A percentile compares a stretch with the other conserved stretches of the same genome.
Evolutionary conservation across 2,888 invertebrate species (phyloP).

Genomic region (Craniophora ligustri): DNA sequence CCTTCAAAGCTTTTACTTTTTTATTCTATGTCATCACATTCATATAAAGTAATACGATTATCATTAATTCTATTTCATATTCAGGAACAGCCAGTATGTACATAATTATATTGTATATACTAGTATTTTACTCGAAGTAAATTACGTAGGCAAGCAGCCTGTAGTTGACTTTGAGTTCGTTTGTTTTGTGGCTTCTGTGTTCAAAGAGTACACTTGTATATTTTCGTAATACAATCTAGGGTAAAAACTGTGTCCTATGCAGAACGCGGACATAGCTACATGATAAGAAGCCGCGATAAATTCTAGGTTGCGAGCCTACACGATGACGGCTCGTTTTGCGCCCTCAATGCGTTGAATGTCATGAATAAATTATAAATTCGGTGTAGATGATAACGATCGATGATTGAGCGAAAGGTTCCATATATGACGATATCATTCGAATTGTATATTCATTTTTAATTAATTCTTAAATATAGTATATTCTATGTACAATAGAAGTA

Average conservation of each 20-base stretch:
- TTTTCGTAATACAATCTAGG: slow-evolving; percentile 21
- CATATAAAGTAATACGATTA: slow-evolving; percentile 31
- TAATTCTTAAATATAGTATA: background rate
- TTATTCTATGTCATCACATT: slow-evolving; percentile 49
- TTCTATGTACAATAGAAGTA: too few relatives aligned
- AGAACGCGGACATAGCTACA: slow-evolving; percentile 13
- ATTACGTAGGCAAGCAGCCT: too few relatives aligned
- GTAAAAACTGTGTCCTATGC: slow-evolving; percentile 14
- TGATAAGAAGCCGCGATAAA: slow-evolving; percentile 32
- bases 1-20: slow-evolving; percentile 70
- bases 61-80: slow-evolving; percentile 26
- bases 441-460: slow-evolving; percentile 1
- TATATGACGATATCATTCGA: background rate
- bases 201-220: slow-evolving; percentile 13
- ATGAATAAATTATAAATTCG: slow-evolving; percentile 5
- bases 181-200: slow-evolving; percentile 12
- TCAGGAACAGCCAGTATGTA: slow-evolving; percentile 16
- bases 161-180: slow-evolving; percentile 22
- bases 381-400: slow-evolving; percentile 7
- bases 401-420: background rate
- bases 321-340: slow-evolving; percentile 2
- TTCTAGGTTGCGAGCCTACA: slow-evolving; percentile 30
- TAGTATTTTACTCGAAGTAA: too few relatives aligned
- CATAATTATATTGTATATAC: too few relatives aligned
- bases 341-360: background rate